Percentiles rank a stretch among this genome's conserved stretches.
These are phyloP conservation scores for Tethya wilhelma DNA, from an alignment of 37 sponge, comb jelly and placozoan species.

Conservation along the genomic window DNA sequence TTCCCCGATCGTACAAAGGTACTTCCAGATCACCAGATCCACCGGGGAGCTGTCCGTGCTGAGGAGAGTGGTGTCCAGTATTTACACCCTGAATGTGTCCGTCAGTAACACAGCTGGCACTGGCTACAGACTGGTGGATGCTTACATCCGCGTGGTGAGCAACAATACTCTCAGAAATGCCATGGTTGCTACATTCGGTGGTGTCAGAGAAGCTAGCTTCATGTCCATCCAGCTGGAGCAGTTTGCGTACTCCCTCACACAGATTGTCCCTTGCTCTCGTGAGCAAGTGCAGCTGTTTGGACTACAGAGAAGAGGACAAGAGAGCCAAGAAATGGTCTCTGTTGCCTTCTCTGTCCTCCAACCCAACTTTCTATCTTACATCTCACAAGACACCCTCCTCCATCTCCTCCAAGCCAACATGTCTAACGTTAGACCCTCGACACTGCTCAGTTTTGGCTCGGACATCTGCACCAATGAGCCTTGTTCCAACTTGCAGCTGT, in stretches of 20 bases:
- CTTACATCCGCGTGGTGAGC: slow-evolving; percentile 15
- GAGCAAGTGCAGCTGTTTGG: slow-evolving; percentile 29
- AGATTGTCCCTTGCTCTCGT: background rate
- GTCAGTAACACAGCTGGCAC: background rate
- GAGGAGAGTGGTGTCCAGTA: background rate
- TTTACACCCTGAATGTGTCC: slow-evolving; percentile 17
- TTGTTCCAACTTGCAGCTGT: slow-evolving; percentile 46
- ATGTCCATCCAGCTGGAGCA: slow-evolving; percentile 6
- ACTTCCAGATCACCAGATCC: slow-evolving; percentile 7
- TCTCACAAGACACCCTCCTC: background rate
- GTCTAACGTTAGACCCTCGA: background rate
- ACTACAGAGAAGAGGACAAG: background rate
- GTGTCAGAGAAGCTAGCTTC: slow-evolving; percentile 1
- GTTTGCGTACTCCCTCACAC: slow-evolving; percentile 14
- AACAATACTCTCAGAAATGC: slow-evolving; percentile 41
- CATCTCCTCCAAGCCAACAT: background rate
- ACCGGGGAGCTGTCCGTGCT: slow-evolving; percentile 11
- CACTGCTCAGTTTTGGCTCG: background rate
- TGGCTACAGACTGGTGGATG: slow-evolving; percentile 10
- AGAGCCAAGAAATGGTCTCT: background rate
- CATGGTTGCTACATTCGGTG: slow-evolving; percentile 2
- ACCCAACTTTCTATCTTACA: background rate
- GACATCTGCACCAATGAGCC: slow-evolving; percentile 31
- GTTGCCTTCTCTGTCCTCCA: slow-evolving; percentile 16
- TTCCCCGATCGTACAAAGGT: background rate